Evolutionary conservation across 2,888 invertebrate genomes (phyloP).

Genomic region (Allophyes oxyacanthae): DNA sequence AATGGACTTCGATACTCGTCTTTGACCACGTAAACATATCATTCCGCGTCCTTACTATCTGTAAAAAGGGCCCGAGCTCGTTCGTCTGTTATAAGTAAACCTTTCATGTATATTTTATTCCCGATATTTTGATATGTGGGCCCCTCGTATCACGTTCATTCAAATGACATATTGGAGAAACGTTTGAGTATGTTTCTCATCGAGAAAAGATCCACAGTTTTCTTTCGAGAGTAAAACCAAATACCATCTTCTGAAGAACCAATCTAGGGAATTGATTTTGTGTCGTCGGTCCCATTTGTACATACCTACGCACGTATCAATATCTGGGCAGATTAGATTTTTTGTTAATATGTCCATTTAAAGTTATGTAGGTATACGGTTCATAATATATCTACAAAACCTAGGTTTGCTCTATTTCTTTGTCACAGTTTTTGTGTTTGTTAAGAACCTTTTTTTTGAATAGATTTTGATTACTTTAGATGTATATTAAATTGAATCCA

Average conservation of each 20-base stretch:
- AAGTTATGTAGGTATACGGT: constrained; percentile 8
- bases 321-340: constrained; percentile 37
- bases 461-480: no score
- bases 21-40: constrained; percentile 83
- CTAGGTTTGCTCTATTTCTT: no score
- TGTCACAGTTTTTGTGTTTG: no score
- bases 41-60: constrained; percentile 73
- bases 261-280: constrained; percentile 77
- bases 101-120: constrained; percentile 87
- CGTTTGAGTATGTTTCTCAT: constrained; percentile 79
- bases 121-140: constrained; percentile 80
- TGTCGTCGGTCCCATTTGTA: constrained; percentile 58
- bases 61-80: constrained; percentile 71
- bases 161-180: constrained; percentile 86
- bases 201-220: constrained; percentile 75
- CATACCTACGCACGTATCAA: constrained; percentile 36
- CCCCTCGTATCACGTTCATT: constrained; percentile 81
- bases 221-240: constrained; percentile 78
- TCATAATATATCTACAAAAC: constrained; percentile 1
- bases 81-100: constrained; percentile 81
- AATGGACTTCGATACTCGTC: constrained; percentile 73
- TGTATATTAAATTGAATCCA: no score
- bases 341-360: constrained; percentile 44
- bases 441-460: no score
- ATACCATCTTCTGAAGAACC: constrained; percentile 74